phyloP scores from a whole-genome alignment of 2,797 vertebrate genomes.

The Crypturellus tataupa region DNA sequence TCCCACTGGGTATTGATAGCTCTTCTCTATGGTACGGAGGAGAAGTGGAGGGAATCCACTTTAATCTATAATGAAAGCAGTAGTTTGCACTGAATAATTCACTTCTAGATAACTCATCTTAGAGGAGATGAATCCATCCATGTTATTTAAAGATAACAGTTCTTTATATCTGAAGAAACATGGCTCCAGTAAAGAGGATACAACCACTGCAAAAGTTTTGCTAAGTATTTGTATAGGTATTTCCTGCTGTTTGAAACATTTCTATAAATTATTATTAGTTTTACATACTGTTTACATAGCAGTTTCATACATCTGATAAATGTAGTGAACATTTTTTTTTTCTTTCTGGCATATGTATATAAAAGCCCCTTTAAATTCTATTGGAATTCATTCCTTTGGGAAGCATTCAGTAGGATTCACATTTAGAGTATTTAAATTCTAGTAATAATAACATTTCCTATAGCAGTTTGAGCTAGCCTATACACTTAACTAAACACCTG shows the following conservation, averaged over 20 bases:
- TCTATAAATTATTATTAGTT: neutral
- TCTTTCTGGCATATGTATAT: neutral
- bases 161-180: neutral
- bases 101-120: neutral
- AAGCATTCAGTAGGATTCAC: neutral
- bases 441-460: slow-evolving; percentile 25
- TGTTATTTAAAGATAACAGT: neutral
- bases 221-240: neutral
- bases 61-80: neutral
- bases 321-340: neutral
- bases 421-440: slow-evolving; percentile 28
- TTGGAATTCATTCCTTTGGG: neutral
- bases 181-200: neutral
- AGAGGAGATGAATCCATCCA: neutral
- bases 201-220: neutral
- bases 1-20: neutral
- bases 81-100: neutral
- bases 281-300: neutral
- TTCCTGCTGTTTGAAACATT: neutral
- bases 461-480: slow-evolving; percentile 30
- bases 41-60: neutral
- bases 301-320: neutral
- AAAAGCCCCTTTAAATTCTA: slow-evolving; percentile 4
- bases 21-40: neutral
- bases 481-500: slow-evolving; percentile 12